Conservation (phyloP, 2,797 vertebrate species). For the Premnoplex brunnescens region DNA sequence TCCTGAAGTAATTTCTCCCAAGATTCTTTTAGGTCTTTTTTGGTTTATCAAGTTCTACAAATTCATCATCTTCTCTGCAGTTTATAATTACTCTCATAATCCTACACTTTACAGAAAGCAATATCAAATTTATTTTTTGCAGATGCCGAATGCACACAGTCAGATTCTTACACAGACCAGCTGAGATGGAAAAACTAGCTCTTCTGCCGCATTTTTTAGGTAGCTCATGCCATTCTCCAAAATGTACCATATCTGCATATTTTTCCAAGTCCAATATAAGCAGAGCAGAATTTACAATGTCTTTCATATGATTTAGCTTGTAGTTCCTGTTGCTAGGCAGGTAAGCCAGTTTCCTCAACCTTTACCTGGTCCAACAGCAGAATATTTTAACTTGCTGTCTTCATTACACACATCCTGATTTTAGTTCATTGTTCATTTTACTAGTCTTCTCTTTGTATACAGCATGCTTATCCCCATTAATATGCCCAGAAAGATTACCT, state of each 20-base stretch:
- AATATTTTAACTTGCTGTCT: neutral
- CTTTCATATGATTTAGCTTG: neutral
- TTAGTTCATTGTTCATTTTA: conserved; percentile 9
- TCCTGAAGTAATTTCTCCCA: neutral
- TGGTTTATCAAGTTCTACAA: neutral
- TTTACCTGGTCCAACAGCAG: neutral
- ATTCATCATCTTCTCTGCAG: neutral
- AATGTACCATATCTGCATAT: neutral
- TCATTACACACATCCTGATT: neutral
- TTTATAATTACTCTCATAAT: neutral
- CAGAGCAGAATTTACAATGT: neutral
- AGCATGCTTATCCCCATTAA: neutral
- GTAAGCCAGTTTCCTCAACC: neutral
- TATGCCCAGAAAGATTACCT: conserved; percentile 3
- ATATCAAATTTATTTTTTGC: neutral
- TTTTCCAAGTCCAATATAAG: conserved; percentile 21
- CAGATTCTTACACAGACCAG: neutral
- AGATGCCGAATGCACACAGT: neutral
- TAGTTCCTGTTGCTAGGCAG: neutral
- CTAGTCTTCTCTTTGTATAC: conserved; percentile 2
- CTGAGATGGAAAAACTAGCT: neutral
- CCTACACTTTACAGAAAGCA: neutral
- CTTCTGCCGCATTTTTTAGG: neutral
- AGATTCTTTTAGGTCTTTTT: neutral
- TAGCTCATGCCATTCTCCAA: neutral